Evolutionary conservation across 2,797 vertebrate genomes (phyloP).

Genomic region (Muscicapa striata): DNA sequence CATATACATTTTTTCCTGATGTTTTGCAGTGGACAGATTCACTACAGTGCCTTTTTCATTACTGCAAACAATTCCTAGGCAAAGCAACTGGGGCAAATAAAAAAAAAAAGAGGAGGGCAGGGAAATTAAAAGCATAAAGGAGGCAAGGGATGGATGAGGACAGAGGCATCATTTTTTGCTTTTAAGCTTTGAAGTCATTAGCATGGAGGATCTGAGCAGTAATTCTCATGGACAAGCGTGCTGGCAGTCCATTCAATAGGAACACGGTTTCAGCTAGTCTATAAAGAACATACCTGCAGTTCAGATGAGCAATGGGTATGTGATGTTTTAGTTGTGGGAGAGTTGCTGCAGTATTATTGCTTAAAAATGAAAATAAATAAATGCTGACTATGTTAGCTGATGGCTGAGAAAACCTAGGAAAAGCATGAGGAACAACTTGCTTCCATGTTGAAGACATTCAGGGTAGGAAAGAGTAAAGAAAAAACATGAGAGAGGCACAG

Average conservation of each 20-base stretch:
- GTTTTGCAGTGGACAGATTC: slow-evolving; percentile 11
- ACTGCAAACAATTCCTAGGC: slow-evolving; percentile 35
- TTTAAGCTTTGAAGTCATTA: slow-evolving; percentile 48
- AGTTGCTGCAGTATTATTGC: slow-evolving; percentile 61
- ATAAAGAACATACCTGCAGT: slow-evolving; percentile 65
- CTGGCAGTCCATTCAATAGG: slow-evolving; percentile 82
- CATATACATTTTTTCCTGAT: background rate
- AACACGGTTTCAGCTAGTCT: slow-evolving; percentile 35
- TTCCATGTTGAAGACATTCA: slow-evolving; percentile 44
- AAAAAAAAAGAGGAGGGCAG: slow-evolving; percentile 39
- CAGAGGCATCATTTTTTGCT: slow-evolving; percentile 45
- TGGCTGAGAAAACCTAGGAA: slow-evolving; percentile 63
- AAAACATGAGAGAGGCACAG: slow-evolving; percentile 42
- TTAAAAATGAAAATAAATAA: slow-evolving; percentile 73
- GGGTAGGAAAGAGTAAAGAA: slow-evolving; percentile 61
- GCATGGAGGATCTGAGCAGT: slow-evolving; percentile 64
- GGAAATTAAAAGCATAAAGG: slow-evolving; percentile 53
- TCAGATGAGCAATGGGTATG: slow-evolving; percentile 76
- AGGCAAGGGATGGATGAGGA: slow-evolving; percentile 58
- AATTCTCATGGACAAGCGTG: slow-evolving; percentile 81
- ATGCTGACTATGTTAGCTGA: slow-evolving; percentile 57
- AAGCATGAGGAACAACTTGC: slow-evolving; percentile 64
- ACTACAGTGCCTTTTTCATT: slow-evolving; percentile 28
- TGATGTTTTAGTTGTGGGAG: slow-evolving; percentile 67
- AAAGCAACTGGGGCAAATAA: slow-evolving; percentile 59